Conservation (phyloP, 2,113 vertebrate species). For the pig (Sus scrofa) region DNA sequence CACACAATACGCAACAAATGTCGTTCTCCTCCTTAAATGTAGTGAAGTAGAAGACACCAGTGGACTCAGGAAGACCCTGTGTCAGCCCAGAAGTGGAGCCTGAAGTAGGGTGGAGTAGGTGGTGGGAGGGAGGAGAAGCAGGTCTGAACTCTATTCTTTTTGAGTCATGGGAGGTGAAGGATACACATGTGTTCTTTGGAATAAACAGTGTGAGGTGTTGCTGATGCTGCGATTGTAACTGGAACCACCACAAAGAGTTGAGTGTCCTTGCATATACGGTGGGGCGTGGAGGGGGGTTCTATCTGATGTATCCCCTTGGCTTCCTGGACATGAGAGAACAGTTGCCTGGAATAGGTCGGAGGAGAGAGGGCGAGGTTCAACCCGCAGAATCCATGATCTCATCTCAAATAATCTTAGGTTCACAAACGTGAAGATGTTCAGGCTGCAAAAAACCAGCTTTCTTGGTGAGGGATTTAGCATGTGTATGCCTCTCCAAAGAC, state of each 20-base stretch:
- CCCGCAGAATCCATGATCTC: not conserved
- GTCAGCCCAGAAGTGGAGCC: too few species aligned
- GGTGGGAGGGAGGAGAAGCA: not conserved
- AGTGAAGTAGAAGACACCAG: not conserved
- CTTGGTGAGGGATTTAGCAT: not conserved
- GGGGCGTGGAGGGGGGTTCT: rapidly evolving
- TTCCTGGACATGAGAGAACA: not conserved
- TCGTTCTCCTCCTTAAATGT: not conserved
- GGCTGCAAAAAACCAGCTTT: not conserved
- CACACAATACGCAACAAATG: not conserved
- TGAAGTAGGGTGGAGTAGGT: rapidly evolving
- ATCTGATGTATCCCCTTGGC: too few species aligned
- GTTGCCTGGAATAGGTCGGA: not conserved
- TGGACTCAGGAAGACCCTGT: not conserved
- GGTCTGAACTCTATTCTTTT: too few species aligned
- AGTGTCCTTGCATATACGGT: rapidly evolving
- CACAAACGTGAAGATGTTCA: not conserved
- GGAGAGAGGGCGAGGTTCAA: not conserved
- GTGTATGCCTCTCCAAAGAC: not conserved
- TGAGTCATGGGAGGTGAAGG: not conserved
- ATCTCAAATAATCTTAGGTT: not conserved
- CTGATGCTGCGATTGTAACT: not conserved
- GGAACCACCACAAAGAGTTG: not conserved
- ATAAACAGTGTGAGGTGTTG: not conserved
- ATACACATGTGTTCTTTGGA: not conserved